A percentile compares a stretch with the other conserved stretches of the same genome.
Conservation (phyloP, 2,888 invertebrate genomes). For the Pristionchus fissidentatus region DNA sequence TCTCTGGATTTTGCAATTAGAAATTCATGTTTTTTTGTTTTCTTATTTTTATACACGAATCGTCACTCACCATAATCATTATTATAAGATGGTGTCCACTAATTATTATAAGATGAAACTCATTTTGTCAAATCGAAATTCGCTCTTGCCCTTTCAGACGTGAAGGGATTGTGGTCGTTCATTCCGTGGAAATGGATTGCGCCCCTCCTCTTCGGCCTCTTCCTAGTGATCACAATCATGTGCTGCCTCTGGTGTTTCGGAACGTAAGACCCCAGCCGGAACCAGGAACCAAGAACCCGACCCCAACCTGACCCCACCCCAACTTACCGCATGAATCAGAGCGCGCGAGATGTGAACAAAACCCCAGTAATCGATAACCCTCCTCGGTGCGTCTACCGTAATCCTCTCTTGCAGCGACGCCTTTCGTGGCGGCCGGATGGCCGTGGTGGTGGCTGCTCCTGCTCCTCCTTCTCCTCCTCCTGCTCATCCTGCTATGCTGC, state of each 20-base stretch:
- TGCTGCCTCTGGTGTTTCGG: slow-evolving; percentile 55
- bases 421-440: slow-evolving; percentile 72
- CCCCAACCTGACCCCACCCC: not conserved
- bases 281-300: not conserved
- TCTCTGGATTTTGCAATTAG: no score
- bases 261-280: slow-evolving; percentile 43
- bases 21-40: no score
- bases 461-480: slow-evolving; percentile 71
- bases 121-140: not conserved
- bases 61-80: no score
- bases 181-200: slow-evolving; percentile 61
- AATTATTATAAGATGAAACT: no score
- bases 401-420: slow-evolving; percentile 64
- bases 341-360: slow-evolving; percentile 34
- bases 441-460: slow-evolving; percentile 76
- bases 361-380: slow-evolving; percentile 32
- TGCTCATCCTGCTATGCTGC: slow-evolving; percentile 73
- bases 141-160: slow-evolving; percentile 55
- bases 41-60: no score
- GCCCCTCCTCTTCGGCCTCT: slow-evolving; percentile 51
- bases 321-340: not conserved
- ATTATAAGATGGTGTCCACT: not conserved
- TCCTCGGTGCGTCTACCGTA: not conserved
- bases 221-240: slow-evolving; percentile 56
- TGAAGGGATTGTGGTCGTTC: slow-evolving; percentile 56